Evolutionary conservation across 2,113 vertebrate genomes (phyloP).

Genomic region (Ramphastos sulfuratus): DNA sequence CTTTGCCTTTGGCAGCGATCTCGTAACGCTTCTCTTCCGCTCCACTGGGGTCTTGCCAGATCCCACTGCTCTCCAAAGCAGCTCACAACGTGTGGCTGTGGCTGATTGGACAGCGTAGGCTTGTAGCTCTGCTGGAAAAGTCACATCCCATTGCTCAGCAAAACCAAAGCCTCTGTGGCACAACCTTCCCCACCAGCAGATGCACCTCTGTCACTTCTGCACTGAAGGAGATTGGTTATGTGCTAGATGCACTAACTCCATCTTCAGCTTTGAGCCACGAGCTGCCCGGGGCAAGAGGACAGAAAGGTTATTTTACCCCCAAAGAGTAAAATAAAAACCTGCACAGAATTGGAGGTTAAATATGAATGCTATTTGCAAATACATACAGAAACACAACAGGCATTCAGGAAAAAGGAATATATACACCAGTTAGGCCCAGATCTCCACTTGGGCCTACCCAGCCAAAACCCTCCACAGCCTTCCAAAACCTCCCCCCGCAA

Average conservation of each 20-base stretch:
- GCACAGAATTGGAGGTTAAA: no score
- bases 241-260: neutral
- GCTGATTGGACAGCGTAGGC: neutral
- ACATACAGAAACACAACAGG: no score
- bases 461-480: no score
- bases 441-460: no score
- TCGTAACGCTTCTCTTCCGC: neutral
- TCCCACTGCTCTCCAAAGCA: neutral
- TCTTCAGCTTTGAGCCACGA: neutral
- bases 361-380: no score
- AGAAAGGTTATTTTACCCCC: no score
- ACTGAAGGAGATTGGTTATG: neutral
- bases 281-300: no score
- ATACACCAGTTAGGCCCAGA: no score
- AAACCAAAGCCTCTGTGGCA: neutral
- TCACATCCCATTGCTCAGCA: neutral
- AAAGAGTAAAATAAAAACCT: no score
- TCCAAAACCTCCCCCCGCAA: no score
- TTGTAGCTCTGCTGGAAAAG: neutral
- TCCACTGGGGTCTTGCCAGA: neutral
- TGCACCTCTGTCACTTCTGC: neutral
- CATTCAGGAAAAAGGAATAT: no score
- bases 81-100: neutral
- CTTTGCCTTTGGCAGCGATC: neutral
- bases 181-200: neutral